Conservation (phyloP, 2,888 invertebrate species). For the Alloplasta piceator region DNA sequence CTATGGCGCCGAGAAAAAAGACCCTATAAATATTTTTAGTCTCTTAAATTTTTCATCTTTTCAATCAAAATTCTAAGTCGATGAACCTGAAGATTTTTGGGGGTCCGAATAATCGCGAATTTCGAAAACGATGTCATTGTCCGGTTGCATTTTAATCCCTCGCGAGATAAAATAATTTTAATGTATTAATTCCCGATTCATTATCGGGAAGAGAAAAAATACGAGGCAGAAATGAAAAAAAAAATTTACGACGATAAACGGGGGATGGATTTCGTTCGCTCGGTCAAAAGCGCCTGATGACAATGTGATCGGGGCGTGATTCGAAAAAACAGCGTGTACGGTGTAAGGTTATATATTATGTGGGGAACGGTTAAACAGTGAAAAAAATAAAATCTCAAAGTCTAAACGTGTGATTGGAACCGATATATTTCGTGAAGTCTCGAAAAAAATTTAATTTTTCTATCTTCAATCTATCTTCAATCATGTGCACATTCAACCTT, state of each 20-base stretch:
- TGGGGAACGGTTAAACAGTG: neutral
- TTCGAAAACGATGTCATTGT: conserved; percentile 24
- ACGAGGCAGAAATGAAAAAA: neutral
- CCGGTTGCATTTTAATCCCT: conserved; percentile 9
- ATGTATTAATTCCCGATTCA: neutral
- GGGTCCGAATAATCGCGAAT: too few species aligned
- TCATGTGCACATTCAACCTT: too few species aligned
- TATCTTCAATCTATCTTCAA: too few species aligned
- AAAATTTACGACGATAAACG: conserved; percentile 37
- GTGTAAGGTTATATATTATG: neutral
- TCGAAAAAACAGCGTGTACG: conserved; percentile 43
- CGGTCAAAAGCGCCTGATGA: conserved; percentile 65
- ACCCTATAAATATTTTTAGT: too few species aligned
- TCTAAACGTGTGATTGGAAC: neutral
- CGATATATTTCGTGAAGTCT: too few species aligned
- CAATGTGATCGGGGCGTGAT: conserved; percentile 47
- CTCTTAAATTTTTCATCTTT: too few species aligned
- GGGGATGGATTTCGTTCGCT: conserved; percentile 62
- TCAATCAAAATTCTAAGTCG: too few species aligned
- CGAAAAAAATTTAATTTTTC: too few species aligned
- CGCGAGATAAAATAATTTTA: neutral
- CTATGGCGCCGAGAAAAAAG: too few species aligned
- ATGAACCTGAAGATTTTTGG: too few species aligned
- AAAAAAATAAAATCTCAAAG: neutral
- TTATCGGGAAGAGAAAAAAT: neutral